phyloP scores from a whole-genome alignment of 2,888 invertebrate genomes.

The Serripes groenlandicus region DNA sequence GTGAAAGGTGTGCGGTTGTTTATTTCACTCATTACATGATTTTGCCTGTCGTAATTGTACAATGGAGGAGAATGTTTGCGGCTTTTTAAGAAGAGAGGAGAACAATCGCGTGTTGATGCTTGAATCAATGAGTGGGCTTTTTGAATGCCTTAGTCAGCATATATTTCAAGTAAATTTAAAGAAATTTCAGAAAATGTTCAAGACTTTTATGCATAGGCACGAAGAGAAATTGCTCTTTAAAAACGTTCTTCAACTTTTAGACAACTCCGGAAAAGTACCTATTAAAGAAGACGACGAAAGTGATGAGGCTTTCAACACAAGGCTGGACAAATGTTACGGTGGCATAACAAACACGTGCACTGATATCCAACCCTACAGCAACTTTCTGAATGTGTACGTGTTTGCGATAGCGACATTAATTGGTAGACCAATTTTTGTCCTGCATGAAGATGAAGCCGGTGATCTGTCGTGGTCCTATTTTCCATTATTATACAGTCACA shows the following conservation, averaged over 20 bases:
- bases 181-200: neutral
- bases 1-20: too few species aligned
- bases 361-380: neutral
- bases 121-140: neutral
- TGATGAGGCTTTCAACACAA: neutral
- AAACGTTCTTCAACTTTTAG: neutral
- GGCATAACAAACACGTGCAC: neutral
- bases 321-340: neutral
- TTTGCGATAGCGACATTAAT: neutral
- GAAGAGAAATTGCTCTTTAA: neutral
- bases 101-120: neutral
- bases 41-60: too few species aligned
- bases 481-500: neutral
- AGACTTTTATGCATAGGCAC: neutral
- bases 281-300: neutral
- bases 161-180: neutral
- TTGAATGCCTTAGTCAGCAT: neutral
- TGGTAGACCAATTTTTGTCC: neutral
- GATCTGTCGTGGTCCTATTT: slow-evolving; percentile 1
- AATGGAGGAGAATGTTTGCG: neutral
- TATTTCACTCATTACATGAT: too few species aligned
- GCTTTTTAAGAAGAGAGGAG: neutral
- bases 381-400: slow-evolving; percentile 9
- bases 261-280: slow-evolving; percentile 10
- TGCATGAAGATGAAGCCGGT: neutral